Evolutionary conservation across 1,140 invertebrate species (phyloP).

Genomic region (Geopemphigus sp.): DNA sequence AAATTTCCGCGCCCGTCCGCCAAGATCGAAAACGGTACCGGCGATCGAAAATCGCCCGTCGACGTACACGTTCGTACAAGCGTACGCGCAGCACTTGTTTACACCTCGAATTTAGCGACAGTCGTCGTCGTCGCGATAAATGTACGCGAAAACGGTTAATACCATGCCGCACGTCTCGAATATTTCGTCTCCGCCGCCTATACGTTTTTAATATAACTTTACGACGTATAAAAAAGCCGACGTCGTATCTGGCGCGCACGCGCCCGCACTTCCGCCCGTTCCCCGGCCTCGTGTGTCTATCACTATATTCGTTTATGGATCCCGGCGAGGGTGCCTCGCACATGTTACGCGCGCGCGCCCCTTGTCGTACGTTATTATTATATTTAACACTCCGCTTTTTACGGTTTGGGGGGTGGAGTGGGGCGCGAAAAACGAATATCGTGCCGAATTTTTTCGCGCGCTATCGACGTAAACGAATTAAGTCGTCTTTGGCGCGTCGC

Average conservation of each 20-base stretch:
- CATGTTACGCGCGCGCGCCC: conserved; percentile 32
- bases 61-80: too few relatives aligned
- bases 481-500: not conserved
- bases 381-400: too few relatives aligned
- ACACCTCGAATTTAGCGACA: not conserved
- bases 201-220: conserved; percentile 36
- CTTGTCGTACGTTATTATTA: conserved; percentile 11
- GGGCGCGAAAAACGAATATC: too few relatives aligned
- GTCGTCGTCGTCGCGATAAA: not conserved
- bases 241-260: too few relatives aligned
- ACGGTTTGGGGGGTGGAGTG: too few relatives aligned
- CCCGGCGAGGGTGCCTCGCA: conserved; percentile 22
- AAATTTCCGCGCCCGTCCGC: too few relatives aligned
- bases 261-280: too few relatives aligned
- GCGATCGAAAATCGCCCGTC: too few relatives aligned
- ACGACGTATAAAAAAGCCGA: conserved; percentile 14
- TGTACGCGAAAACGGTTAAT: not conserved
- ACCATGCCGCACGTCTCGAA: not conserved
- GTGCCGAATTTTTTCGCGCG: conserved; percentile 7
- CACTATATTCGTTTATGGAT: conserved; percentile 33
- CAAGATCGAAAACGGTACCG: too few relatives aligned
- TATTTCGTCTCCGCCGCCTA: not conserved
- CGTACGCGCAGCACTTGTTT: too few relatives aligned
- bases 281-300: conserved; percentile 14
- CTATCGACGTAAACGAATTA: conserved; percentile 9